Evolutionary conservation across 2,888 invertebrate species (phyloP).

Genomic region (Epiblema foenella): DNA sequence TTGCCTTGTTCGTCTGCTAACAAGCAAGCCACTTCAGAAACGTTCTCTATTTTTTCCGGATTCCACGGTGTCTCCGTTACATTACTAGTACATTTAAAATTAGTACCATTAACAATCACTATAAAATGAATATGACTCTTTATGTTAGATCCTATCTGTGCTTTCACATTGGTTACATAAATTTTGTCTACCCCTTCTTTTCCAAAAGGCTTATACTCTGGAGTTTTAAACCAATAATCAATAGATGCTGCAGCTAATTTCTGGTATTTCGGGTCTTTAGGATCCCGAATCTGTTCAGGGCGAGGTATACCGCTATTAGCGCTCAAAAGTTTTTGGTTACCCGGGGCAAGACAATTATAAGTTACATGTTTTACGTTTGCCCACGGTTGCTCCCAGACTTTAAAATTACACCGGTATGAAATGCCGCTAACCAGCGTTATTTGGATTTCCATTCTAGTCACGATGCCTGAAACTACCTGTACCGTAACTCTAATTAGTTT

Average conservation of each 20-base stretch:
- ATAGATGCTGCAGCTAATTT: constrained; percentile 56
- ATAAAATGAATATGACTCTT: constrained; percentile 40
- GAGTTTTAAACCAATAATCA: constrained; percentile 48
- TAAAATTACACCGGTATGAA: constrained; percentile 52
- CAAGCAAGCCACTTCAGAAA: constrained; percentile 39
- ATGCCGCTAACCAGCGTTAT: constrained; percentile 69
- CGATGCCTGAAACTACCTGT: neutral
- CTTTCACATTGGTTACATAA: neutral
- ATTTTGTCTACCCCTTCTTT: constrained; percentile 48
- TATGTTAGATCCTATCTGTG: neutral
- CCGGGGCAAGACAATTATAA: constrained; percentile 1
- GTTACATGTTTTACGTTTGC: constrained; percentile 5
- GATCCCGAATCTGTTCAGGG: constrained; percentile 42
- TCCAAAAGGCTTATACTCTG: constrained; percentile 41
- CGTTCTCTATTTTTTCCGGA: neutral
- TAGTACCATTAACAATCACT: constrained; percentile 45
- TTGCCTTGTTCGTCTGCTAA: neutral
- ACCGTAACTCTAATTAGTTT: neutral
- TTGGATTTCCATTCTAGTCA: constrained; percentile 57
- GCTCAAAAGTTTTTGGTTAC: neutral
- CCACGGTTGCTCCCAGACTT: neutral
- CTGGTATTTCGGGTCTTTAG: constrained; percentile 51
- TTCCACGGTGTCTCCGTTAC: neutral
- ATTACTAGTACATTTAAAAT: constrained; percentile 38
- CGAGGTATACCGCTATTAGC: neutral